Conservation (phyloP, 2,113 vertebrate species). For the Corynorhinus townsendii region DNA sequence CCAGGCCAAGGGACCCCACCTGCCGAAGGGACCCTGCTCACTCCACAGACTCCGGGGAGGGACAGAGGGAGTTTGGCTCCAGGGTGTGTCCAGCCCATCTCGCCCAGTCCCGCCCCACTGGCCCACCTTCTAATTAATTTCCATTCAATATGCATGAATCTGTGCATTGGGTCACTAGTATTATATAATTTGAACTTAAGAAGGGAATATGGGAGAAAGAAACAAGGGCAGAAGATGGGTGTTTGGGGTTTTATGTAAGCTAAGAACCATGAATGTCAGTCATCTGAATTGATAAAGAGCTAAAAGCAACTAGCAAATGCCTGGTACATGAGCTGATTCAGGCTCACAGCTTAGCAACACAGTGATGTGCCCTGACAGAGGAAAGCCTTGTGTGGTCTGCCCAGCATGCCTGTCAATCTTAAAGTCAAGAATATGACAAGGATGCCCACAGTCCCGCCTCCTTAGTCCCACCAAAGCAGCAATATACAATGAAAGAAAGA, state of each 20-base stretch:
- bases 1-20: too few species aligned
- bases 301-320: background rate
- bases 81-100: too few species aligned
- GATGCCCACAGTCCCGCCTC: background rate
- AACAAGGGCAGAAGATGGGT: background rate
- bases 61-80: too few species aligned
- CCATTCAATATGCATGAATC: too few species aligned
- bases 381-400: background rate
- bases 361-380: background rate
- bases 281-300: background rate
- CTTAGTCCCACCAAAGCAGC: background rate
- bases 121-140: too few species aligned
- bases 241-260: background rate
- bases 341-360: background rate
- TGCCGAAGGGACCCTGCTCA: too few species aligned
- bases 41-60: too few species aligned
- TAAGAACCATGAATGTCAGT: background rate
- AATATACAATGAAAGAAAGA: background rate
- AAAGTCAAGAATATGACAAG: background rate
- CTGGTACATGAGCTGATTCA: fast-evolving
- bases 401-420: background rate
- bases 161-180: background rate
- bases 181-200: background rate
- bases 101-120: too few species aligned
- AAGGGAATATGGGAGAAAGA: background rate